Evolutionary conservation across 2,888 invertebrate genomes (phyloP).

Genomic region (Dicranocentrus wangi): DNA sequence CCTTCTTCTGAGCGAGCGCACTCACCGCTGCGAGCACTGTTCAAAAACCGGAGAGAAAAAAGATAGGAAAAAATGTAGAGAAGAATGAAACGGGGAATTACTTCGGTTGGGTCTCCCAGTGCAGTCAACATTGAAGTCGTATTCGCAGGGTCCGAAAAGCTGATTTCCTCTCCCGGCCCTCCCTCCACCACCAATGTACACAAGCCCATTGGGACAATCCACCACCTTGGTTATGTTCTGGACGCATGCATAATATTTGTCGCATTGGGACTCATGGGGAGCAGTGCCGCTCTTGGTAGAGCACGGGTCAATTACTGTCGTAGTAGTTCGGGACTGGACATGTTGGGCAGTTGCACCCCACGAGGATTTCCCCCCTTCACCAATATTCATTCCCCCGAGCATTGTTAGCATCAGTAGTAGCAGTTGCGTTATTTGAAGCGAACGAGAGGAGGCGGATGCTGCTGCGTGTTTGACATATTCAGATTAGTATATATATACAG

Average conservation of each 20-base stretch:
- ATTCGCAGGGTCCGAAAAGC: constrained; percentile 74
- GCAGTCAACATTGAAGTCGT: constrained; percentile 74
- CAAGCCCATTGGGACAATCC: constrained; percentile 74
- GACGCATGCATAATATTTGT: constrained; percentile 74
- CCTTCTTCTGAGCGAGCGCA: constrained; percentile 66
- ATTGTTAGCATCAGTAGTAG: constrained; percentile 47
- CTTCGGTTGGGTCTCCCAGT: constrained; percentile 73
- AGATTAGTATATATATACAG: background rate
- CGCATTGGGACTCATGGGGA: constrained; percentile 74
- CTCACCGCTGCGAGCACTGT: constrained; percentile 49
- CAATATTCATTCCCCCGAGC: constrained; percentile 19
- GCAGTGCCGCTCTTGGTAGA: constrained; percentile 52
- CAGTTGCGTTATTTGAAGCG: constrained; percentile 55
- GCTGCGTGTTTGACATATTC: constrained; percentile 12
- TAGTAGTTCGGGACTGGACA: constrained; percentile 18
- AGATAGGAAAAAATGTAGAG: too few relatives aligned
- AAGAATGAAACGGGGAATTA: too few relatives aligned
- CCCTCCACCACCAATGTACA: constrained; percentile 73
- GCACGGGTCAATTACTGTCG: constrained; percentile 45
- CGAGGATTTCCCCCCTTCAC: constrained; percentile 18
- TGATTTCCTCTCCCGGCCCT: constrained; percentile 69
- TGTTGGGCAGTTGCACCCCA: constrained; percentile 33
- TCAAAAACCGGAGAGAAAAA: background rate
- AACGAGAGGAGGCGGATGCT: constrained; percentile 12
- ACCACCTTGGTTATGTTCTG: constrained; percentile 72